phyloP scores from a whole-genome alignment of 2,888 invertebrate species.

The Clivina fossor region DNA sequence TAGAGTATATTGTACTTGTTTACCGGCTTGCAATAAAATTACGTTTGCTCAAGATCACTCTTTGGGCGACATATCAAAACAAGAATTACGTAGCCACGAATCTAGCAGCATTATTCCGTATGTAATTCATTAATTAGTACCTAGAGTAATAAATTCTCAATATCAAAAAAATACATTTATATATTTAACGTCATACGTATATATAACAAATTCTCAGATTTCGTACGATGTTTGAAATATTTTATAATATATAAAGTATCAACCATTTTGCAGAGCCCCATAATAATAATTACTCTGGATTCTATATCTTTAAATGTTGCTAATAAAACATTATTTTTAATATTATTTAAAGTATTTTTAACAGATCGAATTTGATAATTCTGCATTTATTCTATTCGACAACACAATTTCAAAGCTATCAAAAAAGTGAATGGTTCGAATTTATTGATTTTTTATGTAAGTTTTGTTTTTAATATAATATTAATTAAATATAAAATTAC shows the following conservation, averaged over 20 bases:
- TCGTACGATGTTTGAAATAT: too few species aligned
- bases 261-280: too few species aligned
- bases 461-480: slow-evolving; percentile 51
- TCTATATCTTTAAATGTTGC: too few species aligned
- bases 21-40: slow-evolving; percentile 73
- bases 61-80: slow-evolving; percentile 46
- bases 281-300: too few species aligned
- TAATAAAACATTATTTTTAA: slow-evolving; percentile 4
- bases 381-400: slow-evolving; percentile 74
- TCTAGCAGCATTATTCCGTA: slow-evolving; percentile 7
- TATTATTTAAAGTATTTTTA: slow-evolving; percentile 38
- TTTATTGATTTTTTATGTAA: slow-evolving; percentile 82
- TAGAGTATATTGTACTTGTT: slow-evolving; percentile 54
- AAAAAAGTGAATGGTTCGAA: slow-evolving; percentile 78
- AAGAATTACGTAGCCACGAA: slow-evolving; percentile 11
- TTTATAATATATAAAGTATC: too few species aligned
- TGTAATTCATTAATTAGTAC: slow-evolving; percentile 7
- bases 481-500: too few species aligned
- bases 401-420: slow-evolving; percentile 69
- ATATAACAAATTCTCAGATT: too few species aligned
- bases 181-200: too few species aligned
- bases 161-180: too few species aligned
- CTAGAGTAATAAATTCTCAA: too few species aligned
- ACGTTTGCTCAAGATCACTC: slow-evolving; percentile 64
- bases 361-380: slow-evolving; percentile 70